Base-by-base conservation (phyloP, 2,888 invertebrate species). In the Nowickia ferox region DNA sequence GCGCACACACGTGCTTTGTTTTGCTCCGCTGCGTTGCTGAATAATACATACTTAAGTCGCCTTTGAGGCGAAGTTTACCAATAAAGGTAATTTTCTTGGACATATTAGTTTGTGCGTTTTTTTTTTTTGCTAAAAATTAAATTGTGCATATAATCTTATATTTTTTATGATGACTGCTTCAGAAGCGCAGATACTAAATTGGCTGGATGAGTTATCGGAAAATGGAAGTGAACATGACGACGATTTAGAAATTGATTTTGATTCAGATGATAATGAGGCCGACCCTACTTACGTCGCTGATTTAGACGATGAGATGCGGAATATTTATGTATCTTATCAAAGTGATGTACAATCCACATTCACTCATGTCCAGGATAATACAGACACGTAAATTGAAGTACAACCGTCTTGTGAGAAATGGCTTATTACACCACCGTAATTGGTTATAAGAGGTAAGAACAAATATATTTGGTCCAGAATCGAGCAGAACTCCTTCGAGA, bases 11-110 rank as follows among this genome's bases (percentile, higher is more conserved):
- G 22, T 13, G 2, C 13, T 22, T 13, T 44, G 44, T 48, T 66
- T 66, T 22, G 13, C 13, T 46, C 3, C 22, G 46, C 44, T 65
- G 6, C 46, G 46, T 46, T 65, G 44, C 46, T 22, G 19, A 65
- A 6, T 22, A 13, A 46, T 65, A 46, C 46, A 65, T 65, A 65
- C 13, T 0, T 63, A 11, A 44, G 42, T 42, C 30, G 51, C 51
- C 68, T 68, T n/a, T 68, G 51, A 68, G 53, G 30, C 66, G 46
- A 48, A 66, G 30, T 68, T 69, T 69, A 69, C 53, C 68, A 53
- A 69, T 69, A 53, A 53, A 69, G 40, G 51, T 53, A 53, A 44
- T 63, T 69, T 69, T 69, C 53, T 63, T 63, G 40, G 15, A 4
- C 15, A 38, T 59, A n/a, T n/a, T n/a, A n/a, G n/a, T n/a, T n/a